A percentile compares a stretch with the other conserved stretches of the same genome.
These are phyloP conservation scores for Brenthis ino DNA, from an alignment of 2,888 invertebrate species.

Conservation along the genomic window DNA sequence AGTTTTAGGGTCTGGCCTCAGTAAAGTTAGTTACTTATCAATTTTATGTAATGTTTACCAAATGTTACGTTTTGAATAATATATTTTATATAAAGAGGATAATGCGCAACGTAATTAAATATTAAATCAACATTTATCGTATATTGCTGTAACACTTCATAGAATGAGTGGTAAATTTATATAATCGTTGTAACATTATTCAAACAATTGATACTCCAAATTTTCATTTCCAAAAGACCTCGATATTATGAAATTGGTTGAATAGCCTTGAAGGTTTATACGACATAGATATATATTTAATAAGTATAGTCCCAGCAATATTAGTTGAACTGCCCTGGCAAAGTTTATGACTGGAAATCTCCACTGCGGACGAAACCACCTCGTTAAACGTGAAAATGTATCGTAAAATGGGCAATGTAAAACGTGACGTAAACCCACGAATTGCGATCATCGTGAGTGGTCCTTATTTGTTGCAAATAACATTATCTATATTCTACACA, in stretches of 20 bases:
- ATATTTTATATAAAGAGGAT: too few relatives aligned
- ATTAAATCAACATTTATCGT: too few relatives aligned
- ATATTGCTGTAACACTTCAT: too few relatives aligned
- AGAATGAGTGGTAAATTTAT: too few relatives aligned
- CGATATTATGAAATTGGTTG: conserved; percentile 10
- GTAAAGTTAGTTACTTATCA: not conserved
- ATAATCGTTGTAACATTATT: too few relatives aligned
- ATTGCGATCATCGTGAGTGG: conserved; percentile 19
- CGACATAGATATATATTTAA: conserved; percentile 6
- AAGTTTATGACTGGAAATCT: conserved; percentile 36
- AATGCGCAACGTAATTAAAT: too few relatives aligned
- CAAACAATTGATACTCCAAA: not conserved
- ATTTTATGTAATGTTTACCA: not conserved
- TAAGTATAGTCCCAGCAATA: conserved; percentile 9
- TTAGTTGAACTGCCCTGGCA: conserved; percentile 14
- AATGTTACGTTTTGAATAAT: too few relatives aligned
- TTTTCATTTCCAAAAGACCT: conserved; percentile 1
- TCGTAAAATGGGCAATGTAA: conserved; percentile 40
- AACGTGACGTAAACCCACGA: conserved; percentile 38
- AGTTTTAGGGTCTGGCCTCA: conserved; percentile 10
- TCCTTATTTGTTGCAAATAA: conserved; percentile 10
- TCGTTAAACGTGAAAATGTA: conserved; percentile 37
- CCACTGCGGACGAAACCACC: conserved; percentile 29
- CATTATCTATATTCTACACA: not conserved
- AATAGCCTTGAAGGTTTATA: not conserved